Conservation (phyloP, 1,140 invertebrate genomes). For the Schlechtendalia chinensis region DNA sequence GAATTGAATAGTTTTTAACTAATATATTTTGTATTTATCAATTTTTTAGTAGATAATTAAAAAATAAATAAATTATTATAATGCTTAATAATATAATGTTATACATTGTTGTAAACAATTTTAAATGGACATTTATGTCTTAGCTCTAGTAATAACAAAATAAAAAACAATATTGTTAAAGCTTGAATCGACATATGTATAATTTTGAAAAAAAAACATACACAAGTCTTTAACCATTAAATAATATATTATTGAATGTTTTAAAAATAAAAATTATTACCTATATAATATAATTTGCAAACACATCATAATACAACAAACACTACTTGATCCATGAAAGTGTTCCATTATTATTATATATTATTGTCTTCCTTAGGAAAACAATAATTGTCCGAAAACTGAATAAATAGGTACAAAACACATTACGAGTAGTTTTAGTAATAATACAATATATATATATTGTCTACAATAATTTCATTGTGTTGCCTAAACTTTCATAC, state of each 20-base stretch:
- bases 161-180: background rate
- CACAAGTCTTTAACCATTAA: background rate
- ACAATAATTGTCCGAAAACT: background rate
- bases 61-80: too few relatives aligned
- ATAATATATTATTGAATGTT: conserved; percentile 2
- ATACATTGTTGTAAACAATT: too few relatives aligned
- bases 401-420: background rate
- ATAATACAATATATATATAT: conserved; percentile 5
- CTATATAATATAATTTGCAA: background rate
- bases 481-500: background rate
- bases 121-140: background rate
- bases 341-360: background rate
- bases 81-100: too few relatives aligned
- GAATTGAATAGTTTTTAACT: too few relatives aligned
- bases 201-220: background rate
- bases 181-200: background rate
- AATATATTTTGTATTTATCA: too few relatives aligned
- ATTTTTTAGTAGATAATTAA: too few relatives aligned
- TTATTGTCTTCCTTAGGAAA: background rate
- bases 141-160: background rate
- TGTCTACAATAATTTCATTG: background rate
- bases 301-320: background rate
- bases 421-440: background rate
- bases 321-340: background rate
- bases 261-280: background rate